Evolutionary conservation across 2,888 invertebrate species (phyloP).

Genomic region (Tenthredo scrophulariae): DNA sequence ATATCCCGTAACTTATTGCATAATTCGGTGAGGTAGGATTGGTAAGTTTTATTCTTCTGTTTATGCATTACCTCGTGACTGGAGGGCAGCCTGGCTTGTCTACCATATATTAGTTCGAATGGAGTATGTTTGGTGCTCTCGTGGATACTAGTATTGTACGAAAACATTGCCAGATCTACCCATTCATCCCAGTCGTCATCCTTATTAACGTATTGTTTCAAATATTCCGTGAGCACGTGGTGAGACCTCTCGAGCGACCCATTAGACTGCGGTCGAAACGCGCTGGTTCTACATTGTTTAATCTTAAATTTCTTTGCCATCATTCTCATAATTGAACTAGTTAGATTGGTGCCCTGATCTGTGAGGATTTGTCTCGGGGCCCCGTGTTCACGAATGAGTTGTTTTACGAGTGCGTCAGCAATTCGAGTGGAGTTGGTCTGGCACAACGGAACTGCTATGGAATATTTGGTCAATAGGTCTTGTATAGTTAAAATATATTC

Average conservation of each 20-base stretch:
- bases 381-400: not conserved
- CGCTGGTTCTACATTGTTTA: slow-evolving; percentile 50
- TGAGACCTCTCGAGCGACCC: slow-evolving; percentile 60
- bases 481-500: slow-evolving; percentile 46
- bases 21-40: too few relatives aligned
- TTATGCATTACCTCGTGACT: too few relatives aligned
- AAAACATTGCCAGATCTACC: slow-evolving; percentile 56
- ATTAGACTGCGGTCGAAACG: slow-evolving; percentile 60
- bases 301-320: slow-evolving; percentile 54
- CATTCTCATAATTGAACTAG: slow-evolving; percentile 40
- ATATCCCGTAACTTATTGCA: too few relatives aligned
- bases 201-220: slow-evolving; percentile 56
- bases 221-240: slow-evolving; percentile 57
- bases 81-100: too few relatives aligned
- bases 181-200: slow-evolving; percentile 57
- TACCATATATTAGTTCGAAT: slow-evolving; percentile 58
- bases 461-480: slow-evolving; percentile 46
- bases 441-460: slow-evolving; percentile 26
- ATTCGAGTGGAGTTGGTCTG: not conserved
- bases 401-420: slow-evolving; percentile 32
- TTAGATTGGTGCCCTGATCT: slow-evolving; percentile 34
- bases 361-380: slow-evolving; percentile 29
- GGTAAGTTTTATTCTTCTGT: too few relatives aligned
- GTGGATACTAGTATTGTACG: slow-evolving; percentile 58
- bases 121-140: slow-evolving; percentile 56